A percentile compares a stretch with the other conserved stretches of the same genome.
phyloP scores from a whole-genome alignment of 1,140 invertebrate species.

The Samia ricini region DNA sequence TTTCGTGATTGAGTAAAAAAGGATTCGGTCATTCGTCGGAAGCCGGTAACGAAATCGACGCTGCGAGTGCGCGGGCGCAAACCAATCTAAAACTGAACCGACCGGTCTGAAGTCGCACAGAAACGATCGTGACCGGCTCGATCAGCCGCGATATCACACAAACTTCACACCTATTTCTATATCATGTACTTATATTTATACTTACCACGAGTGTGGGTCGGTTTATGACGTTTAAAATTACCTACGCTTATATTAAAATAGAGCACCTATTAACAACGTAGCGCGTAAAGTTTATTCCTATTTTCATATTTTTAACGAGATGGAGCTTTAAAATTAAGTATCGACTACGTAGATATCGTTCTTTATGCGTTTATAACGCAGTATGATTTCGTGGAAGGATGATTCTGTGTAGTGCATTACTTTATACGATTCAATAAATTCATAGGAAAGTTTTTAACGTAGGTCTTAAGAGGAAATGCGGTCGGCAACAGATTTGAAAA shows the following conservation, averaged over 20 bases:
- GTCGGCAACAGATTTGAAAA: too few species aligned
- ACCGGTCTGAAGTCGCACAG: constrained; percentile 58
- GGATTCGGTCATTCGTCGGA: constrained; percentile 43
- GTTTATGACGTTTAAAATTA: background rate
- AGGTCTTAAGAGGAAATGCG: background rate
- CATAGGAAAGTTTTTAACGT: background rate
- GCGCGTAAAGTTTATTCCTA: background rate
- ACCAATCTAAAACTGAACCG: constrained; percentile 65
- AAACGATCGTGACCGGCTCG: constrained; percentile 40
- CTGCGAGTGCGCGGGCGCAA: constrained; percentile 53
- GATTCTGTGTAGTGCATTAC: background rate
- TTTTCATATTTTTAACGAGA: background rate
- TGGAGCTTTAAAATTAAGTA: background rate
- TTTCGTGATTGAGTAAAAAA: constrained; percentile 33
- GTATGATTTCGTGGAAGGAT: background rate
- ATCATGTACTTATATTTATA: background rate
- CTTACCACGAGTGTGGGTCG: constrained; percentile 2
- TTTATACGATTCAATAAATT: background rate
- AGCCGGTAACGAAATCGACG: constrained; percentile 16
- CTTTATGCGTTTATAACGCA: background rate
- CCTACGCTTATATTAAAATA: background rate
- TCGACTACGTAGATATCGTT: background rate
- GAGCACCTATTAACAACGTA: background rate
- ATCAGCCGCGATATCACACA: constrained; percentile 40
- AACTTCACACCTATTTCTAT: constrained; percentile 33